phyloP scores from a whole-genome alignment of 1,140 invertebrate species.

The Bombus breviceps region DNA sequence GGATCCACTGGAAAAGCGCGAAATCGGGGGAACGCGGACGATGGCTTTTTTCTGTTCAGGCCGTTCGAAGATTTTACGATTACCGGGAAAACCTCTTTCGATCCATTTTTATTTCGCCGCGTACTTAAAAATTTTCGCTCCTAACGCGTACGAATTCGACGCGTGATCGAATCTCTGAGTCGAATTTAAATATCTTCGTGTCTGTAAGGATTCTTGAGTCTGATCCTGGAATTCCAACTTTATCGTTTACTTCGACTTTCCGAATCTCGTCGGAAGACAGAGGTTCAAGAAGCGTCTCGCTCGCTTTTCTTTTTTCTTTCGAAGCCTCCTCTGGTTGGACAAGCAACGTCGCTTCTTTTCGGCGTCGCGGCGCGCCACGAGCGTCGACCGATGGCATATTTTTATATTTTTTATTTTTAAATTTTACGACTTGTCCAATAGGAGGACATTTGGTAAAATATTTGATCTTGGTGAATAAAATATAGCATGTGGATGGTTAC shows the following conservation, averaged over 20 bases:
- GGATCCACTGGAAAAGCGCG: background rate
- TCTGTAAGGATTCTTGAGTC: too few species aligned
- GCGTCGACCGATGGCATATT: slow-evolving; percentile 38
- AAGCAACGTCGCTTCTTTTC: background rate
- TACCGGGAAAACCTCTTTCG: background rate
- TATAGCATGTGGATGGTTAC: too few species aligned
- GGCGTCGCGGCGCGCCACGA: background rate
- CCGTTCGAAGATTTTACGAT: background rate
- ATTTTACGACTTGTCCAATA: too few species aligned
- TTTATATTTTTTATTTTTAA: too few species aligned
- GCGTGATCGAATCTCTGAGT: too few species aligned
- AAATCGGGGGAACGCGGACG: background rate
- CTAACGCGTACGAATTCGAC: too few species aligned
- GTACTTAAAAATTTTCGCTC: background rate
- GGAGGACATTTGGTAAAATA: too few species aligned
- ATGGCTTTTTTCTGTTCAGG: background rate
- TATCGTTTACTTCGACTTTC: background rate
- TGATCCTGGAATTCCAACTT: too few species aligned
- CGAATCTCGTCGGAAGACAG: background rate
- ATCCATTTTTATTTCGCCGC: background rate
- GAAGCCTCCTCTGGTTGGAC: background rate
- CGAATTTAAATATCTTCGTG: accelerated
- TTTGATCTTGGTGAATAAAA: too few species aligned
- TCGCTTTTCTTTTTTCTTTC: background rate
- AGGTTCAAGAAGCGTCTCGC: background rate